Evolutionary conservation across 2,888 invertebrate species (phyloP).

Genomic region (Tubiluchus corallicola): DNA sequence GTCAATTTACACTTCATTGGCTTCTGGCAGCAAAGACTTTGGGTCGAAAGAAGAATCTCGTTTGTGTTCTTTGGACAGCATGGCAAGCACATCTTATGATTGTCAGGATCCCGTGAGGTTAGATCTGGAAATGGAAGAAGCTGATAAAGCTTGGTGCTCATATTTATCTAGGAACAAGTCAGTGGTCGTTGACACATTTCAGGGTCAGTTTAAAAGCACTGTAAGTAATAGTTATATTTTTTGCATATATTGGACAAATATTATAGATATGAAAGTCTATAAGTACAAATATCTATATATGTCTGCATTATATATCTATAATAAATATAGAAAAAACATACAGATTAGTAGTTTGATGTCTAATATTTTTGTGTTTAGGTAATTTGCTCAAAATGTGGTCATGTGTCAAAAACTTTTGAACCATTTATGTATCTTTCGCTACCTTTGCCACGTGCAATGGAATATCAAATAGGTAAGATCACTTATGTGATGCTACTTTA

Average conservation of each 20-base stretch:
- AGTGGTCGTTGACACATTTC: constrained; percentile 41
- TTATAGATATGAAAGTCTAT: too few species aligned
- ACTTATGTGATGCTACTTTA: too few species aligned
- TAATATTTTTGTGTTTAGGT: constrained; percentile 31
- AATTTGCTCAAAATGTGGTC: constrained; percentile 39
- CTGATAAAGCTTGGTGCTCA: constrained; percentile 38
- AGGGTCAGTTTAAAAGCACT: constrained; percentile 44
- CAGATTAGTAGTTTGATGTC: neutral
- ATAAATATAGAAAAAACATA: neutral
- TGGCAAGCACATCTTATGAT: too few species aligned
- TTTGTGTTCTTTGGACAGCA: neutral
- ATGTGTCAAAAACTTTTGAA: constrained; percentile 43
- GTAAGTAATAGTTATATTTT: constrained; percentile 27
- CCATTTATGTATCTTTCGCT: constrained; percentile 48
- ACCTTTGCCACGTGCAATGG: constrained; percentile 42
- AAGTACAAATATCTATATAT: neutral
- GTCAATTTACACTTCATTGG: too few species aligned
- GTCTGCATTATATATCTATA: neutral
- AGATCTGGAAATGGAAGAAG: constrained; percentile 25
- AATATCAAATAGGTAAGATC: constrained; percentile 36
- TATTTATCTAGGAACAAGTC: constrained; percentile 38
- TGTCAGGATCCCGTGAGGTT: constrained; percentile 11
- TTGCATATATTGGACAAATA: neutral
- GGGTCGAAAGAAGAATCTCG: too few species aligned
- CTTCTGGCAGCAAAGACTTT: neutral